Evolutionary conservation across 2,113 vertebrate genomes (phyloP).

Genomic region (Amphiprion percula): DNA sequence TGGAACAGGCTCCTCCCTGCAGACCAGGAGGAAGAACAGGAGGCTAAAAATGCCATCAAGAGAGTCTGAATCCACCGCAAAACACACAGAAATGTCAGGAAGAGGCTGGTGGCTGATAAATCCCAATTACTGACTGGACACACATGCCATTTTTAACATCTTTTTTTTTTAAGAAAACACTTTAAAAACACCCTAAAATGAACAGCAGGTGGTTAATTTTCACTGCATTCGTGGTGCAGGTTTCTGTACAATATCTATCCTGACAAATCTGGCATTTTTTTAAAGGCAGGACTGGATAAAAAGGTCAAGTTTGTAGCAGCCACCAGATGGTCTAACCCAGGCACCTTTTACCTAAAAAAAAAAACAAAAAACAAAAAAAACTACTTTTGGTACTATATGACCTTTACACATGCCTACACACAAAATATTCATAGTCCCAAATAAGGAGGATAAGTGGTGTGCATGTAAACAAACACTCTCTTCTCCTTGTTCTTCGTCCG

Average conservation of each 20-base stretch:
- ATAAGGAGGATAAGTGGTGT: slow-evolving; percentile 45
- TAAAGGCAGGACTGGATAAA: slow-evolving; percentile 8
- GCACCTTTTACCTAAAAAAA: slow-evolving; percentile 27
- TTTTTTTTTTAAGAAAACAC: neutral
- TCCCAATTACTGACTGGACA: slow-evolving; percentile 21
- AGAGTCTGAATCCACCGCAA: slow-evolving; percentile 19
- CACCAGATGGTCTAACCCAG: slow-evolving; percentile 16
- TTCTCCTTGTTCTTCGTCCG: slow-evolving; percentile 67
- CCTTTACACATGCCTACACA: slow-evolving; percentile 31
- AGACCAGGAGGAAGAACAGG: slow-evolving; percentile 68
- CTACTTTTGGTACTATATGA: slow-evolving; percentile 25
- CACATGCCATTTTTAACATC: neutral
- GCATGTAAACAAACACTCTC: slow-evolving; percentile 61
- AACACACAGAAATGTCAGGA: slow-evolving; percentile 35
- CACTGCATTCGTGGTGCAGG: neutral
- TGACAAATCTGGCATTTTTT: slow-evolving; percentile 35
- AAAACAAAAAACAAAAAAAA: neutral
- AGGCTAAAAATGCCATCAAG: slow-evolving; percentile 32
- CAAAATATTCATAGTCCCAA: slow-evolving; percentile 24
- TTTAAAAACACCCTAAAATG: neutral
- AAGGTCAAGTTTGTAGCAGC: slow-evolving; percentile 11
- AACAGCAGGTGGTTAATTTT: slow-evolving; percentile 20
- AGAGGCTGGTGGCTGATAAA: slow-evolving; percentile 21
- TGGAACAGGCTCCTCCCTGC: slow-evolving; percentile 66
- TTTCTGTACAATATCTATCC: slow-evolving; percentile 20